phyloP scores from a whole-genome alignment of 2,888 invertebrate species.

The Dysmachus trigonus region DNA sequence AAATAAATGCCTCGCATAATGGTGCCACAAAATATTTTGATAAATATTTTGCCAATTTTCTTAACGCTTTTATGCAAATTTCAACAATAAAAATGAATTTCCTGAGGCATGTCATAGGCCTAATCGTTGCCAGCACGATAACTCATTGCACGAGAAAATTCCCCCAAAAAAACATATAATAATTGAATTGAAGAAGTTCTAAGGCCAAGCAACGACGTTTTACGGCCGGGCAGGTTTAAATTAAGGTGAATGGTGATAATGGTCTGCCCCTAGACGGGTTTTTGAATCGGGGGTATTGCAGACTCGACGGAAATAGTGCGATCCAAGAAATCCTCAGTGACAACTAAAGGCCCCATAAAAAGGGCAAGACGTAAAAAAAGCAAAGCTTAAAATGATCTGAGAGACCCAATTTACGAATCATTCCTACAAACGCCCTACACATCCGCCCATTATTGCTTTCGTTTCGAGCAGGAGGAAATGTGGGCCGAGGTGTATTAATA shows the following conservation, averaged over 20 bases:
- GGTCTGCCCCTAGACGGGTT: neutral
- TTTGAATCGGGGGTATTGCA: neutral
- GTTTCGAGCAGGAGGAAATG: conserved; percentile 44
- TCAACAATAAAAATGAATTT: conserved; percentile 37
- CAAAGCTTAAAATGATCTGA: neutral
- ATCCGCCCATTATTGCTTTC: conserved; percentile 49
- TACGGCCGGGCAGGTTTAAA: conserved; percentile 2
- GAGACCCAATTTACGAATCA: conserved; percentile 48
- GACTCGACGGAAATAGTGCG: neutral
- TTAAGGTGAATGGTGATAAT: neutral
- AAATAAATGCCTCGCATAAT: conserved; percentile 28
- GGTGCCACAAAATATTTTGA: conserved; percentile 19
- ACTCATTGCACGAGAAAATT: conserved; percentile 20
- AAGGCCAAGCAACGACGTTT: neutral
- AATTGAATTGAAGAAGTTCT: conserved; percentile 12
- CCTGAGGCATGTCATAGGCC: conserved; percentile 8
- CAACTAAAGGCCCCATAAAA: neutral
- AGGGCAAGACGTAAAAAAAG: conserved; percentile 10
- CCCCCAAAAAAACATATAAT: neutral
- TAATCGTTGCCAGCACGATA: conserved; percentile 41
- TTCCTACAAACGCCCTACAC: conserved; percentile 48
- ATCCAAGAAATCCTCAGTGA: neutral
- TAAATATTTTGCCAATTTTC: conserved; percentile 40
- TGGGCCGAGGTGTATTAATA: conserved; percentile 47
- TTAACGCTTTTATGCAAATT: conserved; percentile 44